phyloP scores from a whole-genome alignment of 2,888 invertebrate genomes.

The Tinea pellionella region DNA sequence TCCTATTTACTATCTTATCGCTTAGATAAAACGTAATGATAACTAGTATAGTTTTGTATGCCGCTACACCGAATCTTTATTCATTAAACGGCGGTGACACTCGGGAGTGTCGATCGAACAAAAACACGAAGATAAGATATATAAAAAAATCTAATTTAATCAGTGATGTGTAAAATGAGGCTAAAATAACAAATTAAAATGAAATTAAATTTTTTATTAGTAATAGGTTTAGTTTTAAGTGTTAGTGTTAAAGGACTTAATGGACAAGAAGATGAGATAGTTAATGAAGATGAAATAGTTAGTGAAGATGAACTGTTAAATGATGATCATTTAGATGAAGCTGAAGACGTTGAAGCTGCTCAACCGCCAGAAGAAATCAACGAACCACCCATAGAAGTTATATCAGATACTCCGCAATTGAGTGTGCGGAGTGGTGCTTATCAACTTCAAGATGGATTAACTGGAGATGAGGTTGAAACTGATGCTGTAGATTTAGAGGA shows the following conservation, averaged over 20 bases:
- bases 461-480: conserved; percentile 32
- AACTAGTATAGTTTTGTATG: conserved; percentile 2
- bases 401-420: conserved; percentile 30
- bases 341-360: background rate
- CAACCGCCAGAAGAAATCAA: background rate
- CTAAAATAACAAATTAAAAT: conserved; percentile 34
- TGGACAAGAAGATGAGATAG: conserved; percentile 39
- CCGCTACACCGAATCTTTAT: background rate
- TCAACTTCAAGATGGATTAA: conserved; percentile 41
- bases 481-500: conserved; percentile 32
- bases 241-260: conserved; percentile 39
- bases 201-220: conserved; percentile 45
- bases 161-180: conserved; percentile 3
- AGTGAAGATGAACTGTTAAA: conserved; percentile 18
- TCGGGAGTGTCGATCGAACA: conserved; percentile 36
- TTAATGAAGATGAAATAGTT: conserved; percentile 30
- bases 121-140: conserved; percentile 17
- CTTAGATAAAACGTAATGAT: conserved; percentile 42
- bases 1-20: conserved; percentile 66
- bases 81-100: conserved; percentile 30
- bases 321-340: conserved; percentile 24
- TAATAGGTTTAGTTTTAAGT: conserved; percentile 42
- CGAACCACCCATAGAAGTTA: conserved; percentile 32
- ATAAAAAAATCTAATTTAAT: background rate
- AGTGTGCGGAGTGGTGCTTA: conserved; percentile 53